Evolutionary conservation across 2,113 vertebrate genomes (phyloP).

Genomic region (Paramisgurnus dabryanus): DNA sequence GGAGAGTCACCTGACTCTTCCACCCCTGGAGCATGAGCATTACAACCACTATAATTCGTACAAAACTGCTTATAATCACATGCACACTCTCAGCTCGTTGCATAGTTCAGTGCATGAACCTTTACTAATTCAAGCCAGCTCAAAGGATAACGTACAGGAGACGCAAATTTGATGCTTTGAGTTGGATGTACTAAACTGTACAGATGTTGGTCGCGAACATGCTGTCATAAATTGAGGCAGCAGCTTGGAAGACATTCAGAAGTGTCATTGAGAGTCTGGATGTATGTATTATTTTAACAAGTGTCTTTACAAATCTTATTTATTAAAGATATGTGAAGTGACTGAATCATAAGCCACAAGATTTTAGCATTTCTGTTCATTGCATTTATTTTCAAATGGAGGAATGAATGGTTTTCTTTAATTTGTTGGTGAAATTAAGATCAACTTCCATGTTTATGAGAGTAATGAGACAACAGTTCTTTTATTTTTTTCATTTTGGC

Average conservation of each 20-base stretch:
- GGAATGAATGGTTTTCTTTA: constrained; percentile 69
- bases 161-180: constrained; percentile 83
- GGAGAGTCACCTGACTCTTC: constrained; percentile 95
- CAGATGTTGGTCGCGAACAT: constrained; percentile 30
- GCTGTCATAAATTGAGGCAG: constrained; percentile 43
- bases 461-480: constrained; percentile 20
- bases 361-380: constrained; percentile 81
- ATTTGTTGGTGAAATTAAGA: constrained; percentile 40
- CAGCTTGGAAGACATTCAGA: constrained; percentile 66
- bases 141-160: constrained; percentile 82
- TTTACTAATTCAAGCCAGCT: constrained; percentile 87
- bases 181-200: constrained; percentile 66
- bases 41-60: constrained; percentile 99
- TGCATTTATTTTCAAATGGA: constrained; percentile 65
- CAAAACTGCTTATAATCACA: constrained; percentile 95
- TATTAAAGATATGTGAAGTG: constrained; percentile 97
- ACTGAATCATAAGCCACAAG: constrained; percentile 92
- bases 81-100: constrained; percentile 93
- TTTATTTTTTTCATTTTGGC: constrained; percentile 35
- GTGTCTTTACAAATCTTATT: constrained; percentile 99
- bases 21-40: constrained; percentile 95
- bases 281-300: constrained; percentile 94
- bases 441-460: constrained; percentile 37
- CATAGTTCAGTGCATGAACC: constrained; percentile 99
- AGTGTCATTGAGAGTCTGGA: constrained; percentile 73